Conservation (phyloP, 2,113 vertebrate species). For the Boulengeromyrus knoepffleri region DNA sequence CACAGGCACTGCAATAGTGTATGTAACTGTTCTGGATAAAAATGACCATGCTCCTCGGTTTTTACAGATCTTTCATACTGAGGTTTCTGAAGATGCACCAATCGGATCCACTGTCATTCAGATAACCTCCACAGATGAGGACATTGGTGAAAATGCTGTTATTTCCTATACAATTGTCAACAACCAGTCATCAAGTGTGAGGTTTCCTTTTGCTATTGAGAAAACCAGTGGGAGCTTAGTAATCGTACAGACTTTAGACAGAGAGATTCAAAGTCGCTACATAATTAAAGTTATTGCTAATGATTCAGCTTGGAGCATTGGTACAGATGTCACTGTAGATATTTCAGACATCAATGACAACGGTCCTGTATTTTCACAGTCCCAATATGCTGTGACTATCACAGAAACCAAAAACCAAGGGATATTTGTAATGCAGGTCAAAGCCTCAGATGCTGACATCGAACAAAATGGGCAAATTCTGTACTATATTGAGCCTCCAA, state of each 20-base stretch:
- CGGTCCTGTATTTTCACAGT: conserved; percentile 50
- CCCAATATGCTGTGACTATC: conserved; percentile 36
- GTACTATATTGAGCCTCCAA: conserved; percentile 51
- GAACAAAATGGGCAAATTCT: conserved; percentile 51
- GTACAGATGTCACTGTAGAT: conserved; percentile 55
- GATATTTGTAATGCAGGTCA: conserved; percentile 49
- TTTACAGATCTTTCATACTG: conserved; percentile 48
- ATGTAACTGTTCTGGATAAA: conserved; percentile 53
- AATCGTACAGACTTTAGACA: conserved; percentile 46
- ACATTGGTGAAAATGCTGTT: conserved; percentile 48
- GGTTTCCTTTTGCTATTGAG: conserved; percentile 52
- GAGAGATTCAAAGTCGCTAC: conserved; percentile 53
- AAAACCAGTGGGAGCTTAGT: conserved; percentile 45
- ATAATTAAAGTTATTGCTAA: conserved; percentile 57
- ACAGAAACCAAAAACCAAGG: conserved; percentile 44
- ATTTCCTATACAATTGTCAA: conserved; percentile 49
- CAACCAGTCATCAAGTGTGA: conserved; percentile 23
- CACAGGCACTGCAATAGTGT: conserved; percentile 43
- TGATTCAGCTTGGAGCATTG: conserved; percentile 61
- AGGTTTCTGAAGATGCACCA: conserved; percentile 51
- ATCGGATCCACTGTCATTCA: conserved; percentile 49
- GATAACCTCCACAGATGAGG: conserved; percentile 53
- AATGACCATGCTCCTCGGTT: conserved; percentile 64
- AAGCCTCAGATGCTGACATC: conserved; percentile 52
- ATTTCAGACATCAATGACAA: conserved; percentile 63